These are phyloP conservation scores for Oreochromis spilurus DNA, from an alignment of 2,113 vertebrate genomes.

Conservation along the genomic window DNA sequence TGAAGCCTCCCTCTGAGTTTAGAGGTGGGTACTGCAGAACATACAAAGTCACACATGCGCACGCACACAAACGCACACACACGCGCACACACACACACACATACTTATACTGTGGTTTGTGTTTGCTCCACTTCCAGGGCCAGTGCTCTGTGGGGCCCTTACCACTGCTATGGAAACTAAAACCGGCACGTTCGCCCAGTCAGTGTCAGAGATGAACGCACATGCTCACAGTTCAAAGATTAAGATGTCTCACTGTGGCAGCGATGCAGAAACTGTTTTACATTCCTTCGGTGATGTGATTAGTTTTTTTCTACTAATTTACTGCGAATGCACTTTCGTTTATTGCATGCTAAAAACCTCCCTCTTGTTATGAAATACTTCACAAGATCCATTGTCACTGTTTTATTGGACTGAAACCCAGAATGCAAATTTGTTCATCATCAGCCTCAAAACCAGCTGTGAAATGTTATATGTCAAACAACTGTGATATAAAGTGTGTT, in stretches of 20 bases:
- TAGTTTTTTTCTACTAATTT: neutral
- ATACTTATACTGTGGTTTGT: constrained; percentile 60
- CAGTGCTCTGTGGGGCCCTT: constrained; percentile 49
- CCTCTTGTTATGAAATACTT: neutral
- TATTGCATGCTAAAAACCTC: neutral
- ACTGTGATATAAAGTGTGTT: constrained; percentile 16
- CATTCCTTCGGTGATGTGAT: neutral
- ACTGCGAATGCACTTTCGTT: neutral
- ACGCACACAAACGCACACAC: neutral
- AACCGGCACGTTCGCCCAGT: constrained; percentile 44
- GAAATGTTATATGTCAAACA: constrained; percentile 28
- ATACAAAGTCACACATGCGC: constrained; percentile 9
- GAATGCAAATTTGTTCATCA: neutral
- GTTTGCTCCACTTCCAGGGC: constrained; percentile 65
- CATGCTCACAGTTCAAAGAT: constrained; percentile 8
- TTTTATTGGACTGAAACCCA: neutral
- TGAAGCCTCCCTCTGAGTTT: constrained; percentile 36
- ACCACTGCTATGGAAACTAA: constrained; percentile 69
- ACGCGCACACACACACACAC: constrained; percentile 18
- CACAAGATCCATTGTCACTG: neutral
- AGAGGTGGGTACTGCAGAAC: constrained; percentile 54
- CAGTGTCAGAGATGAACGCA: constrained; percentile 58
- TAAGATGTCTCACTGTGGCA: constrained; percentile 21
- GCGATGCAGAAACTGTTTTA: neutral
- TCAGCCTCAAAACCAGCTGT: constrained; percentile 20